Evolutionary conservation across 2,888 invertebrate species (phyloP).

Genomic region (Schrankia costaestrigalis): DNA sequence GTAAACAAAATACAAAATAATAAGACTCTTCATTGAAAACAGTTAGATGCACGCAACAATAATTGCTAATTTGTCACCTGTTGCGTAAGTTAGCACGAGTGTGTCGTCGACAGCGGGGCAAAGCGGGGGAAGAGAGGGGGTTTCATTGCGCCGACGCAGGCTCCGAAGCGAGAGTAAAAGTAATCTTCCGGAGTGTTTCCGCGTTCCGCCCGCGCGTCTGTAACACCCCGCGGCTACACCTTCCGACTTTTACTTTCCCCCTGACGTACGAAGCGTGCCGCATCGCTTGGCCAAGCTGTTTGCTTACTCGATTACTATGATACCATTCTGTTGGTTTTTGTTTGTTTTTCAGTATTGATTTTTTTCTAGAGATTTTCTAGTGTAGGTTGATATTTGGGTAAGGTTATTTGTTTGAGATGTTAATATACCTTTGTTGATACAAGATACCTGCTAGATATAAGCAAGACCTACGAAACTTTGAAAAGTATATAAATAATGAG

Average conservation of each 20-base stretch:
- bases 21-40: slow-evolving; percentile 7
- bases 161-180: slow-evolving; percentile 64
- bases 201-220: slow-evolving; percentile 35
- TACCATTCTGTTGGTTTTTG: slow-evolving; percentile 5
- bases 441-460: no score
- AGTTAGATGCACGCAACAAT: slow-evolving; percentile 7
- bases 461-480: no score
- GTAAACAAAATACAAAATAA: no score
- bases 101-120: slow-evolving; percentile 1
- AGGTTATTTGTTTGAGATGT: slow-evolving; percentile 4
- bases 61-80: slow-evolving; percentile 15
- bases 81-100: slow-evolving; percentile 18
- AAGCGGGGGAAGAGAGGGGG: slow-evolving; percentile 1
- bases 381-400: slow-evolving; percentile 7
- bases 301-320: slow-evolving; percentile 5
- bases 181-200: slow-evolving; percentile 66
- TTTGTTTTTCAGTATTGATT: no score
- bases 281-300: slow-evolving; percentile 10
- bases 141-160: slow-evolving; percentile 28
- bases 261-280: slow-evolving; percentile 28
- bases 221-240: slow-evolving; percentile 27
- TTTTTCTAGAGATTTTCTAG: no score
- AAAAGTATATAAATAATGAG: no score
- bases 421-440: no score
- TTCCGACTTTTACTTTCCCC: slow-evolving; percentile 74